Percentiles rank a stretch among this genome's conserved stretches.
Evolutionary conservation across 92 coral and sea anemone genomes (phyloP).

Genomic region (Ricordea florida): DNA sequence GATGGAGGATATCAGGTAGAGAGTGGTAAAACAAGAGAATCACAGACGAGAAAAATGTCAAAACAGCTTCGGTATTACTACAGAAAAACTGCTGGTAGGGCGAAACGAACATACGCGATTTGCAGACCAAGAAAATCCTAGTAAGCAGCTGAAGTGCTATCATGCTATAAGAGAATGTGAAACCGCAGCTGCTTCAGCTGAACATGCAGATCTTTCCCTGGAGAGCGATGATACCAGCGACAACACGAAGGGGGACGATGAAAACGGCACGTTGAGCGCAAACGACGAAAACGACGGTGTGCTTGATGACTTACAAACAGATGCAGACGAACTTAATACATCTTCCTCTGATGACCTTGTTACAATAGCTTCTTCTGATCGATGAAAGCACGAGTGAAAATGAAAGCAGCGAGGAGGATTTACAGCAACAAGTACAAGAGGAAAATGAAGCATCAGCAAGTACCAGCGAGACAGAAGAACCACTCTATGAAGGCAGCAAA

Average conservation of each 20-base stretch:
- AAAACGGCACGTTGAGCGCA: not conserved
- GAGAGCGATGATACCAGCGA: conserved; percentile 1
- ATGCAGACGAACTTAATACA: not conserved
- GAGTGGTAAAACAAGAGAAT: not conserved
- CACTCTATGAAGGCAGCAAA: conserved; percentile 52
- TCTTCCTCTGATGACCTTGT: not conserved
- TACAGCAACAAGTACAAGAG: too few species aligned
- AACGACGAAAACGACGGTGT: not conserved
- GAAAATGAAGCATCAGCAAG: not conserved
- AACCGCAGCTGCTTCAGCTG: not conserved
- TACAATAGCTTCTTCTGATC: not conserved
- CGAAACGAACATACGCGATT: conserved; percentile 47
- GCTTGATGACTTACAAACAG: not conserved
- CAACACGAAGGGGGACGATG: conserved; percentile 4
- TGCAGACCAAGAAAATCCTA: conserved; percentile 43
- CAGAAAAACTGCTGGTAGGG: conserved; percentile 19
- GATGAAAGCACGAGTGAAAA: too few species aligned
- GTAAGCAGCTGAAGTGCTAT: conserved; percentile 38
- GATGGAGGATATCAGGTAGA: not conserved
- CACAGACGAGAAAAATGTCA: not conserved
- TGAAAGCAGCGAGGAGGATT: too few species aligned
- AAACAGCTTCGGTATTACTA: conserved; percentile 52
- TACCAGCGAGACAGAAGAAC: too few species aligned
- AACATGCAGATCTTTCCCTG: not conserved
- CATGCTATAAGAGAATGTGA: not conserved